These are phyloP conservation scores for Corydoras sp. DNA, from an alignment of 2,113 vertebrate species.

Conservation along the genomic window DNA sequence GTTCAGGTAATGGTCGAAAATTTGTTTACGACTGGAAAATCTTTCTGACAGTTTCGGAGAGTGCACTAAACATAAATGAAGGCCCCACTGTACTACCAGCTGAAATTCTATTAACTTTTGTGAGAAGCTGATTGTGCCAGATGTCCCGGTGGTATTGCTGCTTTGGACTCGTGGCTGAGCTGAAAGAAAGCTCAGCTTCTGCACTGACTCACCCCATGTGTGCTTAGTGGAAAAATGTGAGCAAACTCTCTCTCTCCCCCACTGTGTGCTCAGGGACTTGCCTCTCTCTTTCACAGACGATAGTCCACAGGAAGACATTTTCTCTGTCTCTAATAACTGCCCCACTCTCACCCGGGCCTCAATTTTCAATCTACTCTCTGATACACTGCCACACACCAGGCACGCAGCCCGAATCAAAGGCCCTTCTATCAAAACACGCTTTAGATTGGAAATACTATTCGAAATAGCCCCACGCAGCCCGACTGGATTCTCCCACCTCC, in stretches of 20 bases:
- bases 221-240: constrained; percentile 32
- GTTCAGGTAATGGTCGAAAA: no score
- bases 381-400: constrained; percentile 18
- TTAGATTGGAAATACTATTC: neutral
- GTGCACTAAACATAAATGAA: neutral
- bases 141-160: constrained; percentile 6
- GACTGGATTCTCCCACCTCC: constrained; percentile 8
- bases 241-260: constrained; percentile 14
- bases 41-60: no score
- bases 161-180: constrained; percentile 10
- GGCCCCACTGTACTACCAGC: neutral
- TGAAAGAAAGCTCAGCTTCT: constrained; percentile 28
- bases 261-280: constrained; percentile 32
- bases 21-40: no score
- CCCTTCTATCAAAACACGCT: constrained; percentile 21
- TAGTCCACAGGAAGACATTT: constrained; percentile 50
- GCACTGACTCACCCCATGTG: constrained; percentile 24
- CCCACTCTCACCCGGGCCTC: constrained; percentile 1
- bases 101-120: constrained; percentile 15
- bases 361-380: constrained; percentile 21
- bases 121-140: constrained; percentile 14
- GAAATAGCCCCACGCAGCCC: constrained; percentile 4
- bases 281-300: constrained; percentile 25
- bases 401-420: neutral
- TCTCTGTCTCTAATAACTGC: constrained; percentile 37